Conservation (phyloP, 2,113 vertebrate genomes). For the Columba janthina region DNA sequence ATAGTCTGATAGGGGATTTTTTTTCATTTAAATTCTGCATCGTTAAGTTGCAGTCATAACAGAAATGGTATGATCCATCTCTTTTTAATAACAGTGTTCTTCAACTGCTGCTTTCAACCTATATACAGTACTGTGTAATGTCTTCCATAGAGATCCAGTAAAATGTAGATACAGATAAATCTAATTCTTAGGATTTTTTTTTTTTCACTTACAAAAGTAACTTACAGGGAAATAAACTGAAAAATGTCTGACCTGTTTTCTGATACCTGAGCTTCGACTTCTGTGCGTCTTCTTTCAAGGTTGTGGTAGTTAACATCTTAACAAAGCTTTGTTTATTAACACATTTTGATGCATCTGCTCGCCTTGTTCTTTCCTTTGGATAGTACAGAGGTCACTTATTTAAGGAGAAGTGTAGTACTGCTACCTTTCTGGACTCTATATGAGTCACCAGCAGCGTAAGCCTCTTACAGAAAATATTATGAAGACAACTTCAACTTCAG, state of each 20-base stretch:
- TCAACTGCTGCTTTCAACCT: background rate
- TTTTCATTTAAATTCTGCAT: background rate
- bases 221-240: background rate
- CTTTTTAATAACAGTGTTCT: background rate
- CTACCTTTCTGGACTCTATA: background rate
- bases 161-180: background rate
- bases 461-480: background rate
- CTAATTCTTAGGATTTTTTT: background rate
- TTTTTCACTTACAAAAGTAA: background rate
- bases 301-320: background rate
- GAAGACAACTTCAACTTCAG: background rate
- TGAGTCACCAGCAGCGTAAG: background rate
- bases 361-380: background rate
- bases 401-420: background rate
- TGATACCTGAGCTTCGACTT: background rate
- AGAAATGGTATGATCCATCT: background rate
- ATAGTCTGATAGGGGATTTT: background rate
- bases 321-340: background rate
- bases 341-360: background rate
- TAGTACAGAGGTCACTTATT: background rate
- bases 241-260: background rate
- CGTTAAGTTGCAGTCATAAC: background rate
- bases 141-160: background rate
- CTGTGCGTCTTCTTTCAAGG: background rate
- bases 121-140: background rate